Conservation (phyloP, 30 jellyfish, hydroid and myxozoan genomes). For the Nemopilema nomurai region DNA sequence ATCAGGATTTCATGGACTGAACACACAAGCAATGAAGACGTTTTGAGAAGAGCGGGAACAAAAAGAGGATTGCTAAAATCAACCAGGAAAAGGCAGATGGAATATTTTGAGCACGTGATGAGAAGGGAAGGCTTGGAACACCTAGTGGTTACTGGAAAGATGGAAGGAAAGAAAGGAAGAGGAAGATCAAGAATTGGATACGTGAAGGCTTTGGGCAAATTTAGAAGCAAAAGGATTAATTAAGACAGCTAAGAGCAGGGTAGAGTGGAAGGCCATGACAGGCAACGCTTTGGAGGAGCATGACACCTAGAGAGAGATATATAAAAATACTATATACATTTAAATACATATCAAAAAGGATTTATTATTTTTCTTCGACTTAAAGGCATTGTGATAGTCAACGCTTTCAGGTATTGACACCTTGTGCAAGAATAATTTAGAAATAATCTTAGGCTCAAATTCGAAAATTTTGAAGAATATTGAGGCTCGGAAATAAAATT, state of each 20-base stretch:
- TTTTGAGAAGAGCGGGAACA: conserved; percentile 10
- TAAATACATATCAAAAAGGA: too few relatives aligned
- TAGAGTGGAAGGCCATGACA: conserved; percentile 28
- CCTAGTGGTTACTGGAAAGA: background rate
- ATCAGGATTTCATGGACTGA: conserved; percentile 15
- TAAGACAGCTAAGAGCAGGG: conserved; percentile 7
- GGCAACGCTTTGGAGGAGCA: conserved; percentile 15
- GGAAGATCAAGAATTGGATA: conserved; percentile 20
- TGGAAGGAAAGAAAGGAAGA: background rate
- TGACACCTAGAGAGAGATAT: conserved; percentile 35
- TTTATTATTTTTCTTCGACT: too few relatives aligned
- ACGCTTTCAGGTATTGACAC: too few relatives aligned
- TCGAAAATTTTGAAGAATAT: too few relatives aligned
- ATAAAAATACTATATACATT: too few relatives aligned
- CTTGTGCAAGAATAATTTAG: too few relatives aligned
- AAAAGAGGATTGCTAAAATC: conserved; percentile 3
- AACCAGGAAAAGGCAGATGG: conserved; percentile 20
- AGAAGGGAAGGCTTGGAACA: conserved; percentile 23
- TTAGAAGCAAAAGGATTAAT: background rate
- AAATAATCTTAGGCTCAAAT: too few relatives aligned
- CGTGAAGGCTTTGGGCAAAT: background rate
- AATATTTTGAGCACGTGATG: conserved; percentile 21
- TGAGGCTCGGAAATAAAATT: too few relatives aligned
- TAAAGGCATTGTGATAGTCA: too few relatives aligned
- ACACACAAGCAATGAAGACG: conserved; percentile 1